Base-by-base conservation (phyloP, 1,140 invertebrate genomes). In the Danaus plexippus region DNA sequence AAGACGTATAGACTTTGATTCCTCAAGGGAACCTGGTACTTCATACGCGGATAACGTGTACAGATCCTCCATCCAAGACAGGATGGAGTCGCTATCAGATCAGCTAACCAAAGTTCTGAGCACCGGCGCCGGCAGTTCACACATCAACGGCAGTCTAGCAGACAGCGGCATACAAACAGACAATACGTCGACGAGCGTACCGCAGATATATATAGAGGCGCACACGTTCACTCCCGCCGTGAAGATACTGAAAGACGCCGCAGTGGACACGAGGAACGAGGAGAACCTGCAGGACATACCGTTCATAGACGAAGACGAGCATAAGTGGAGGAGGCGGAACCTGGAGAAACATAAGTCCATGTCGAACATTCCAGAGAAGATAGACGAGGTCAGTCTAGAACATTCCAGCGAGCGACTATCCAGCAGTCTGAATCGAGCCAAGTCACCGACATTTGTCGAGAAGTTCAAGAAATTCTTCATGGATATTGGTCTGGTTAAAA, bases 91-190 rank as follows among this genome's bases (percentile, higher is more conserved):
- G 0, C 52, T 86, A 9, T 83, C 83, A 0, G 78, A 83, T 41
- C 83, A 86, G 48, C 47, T 86, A 12, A 83, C 80, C 2, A 86
- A 86, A 65, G 83, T 86, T 0, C 43, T 86, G 0, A 82, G 78
- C 40, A 79, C 77, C 0, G 83, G 83, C 2, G 76, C 81, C 0
- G 83, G 81, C 2, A 85, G 81, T 57, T 75, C 81, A 0, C 83
- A 87, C 51, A 87, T 87, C 11, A 87, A 85, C 50, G 83, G 83
- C 1, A 86, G 83, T 57, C 52, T 86, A 13, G 83, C 83, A 1
- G 83, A 86, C 45, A 85, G 81, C 47, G 83, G 83, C 9, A 86
- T 86, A 57, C 83, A 86, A 54, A 86, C 83, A 8, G 83, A 86
- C 60, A 86, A 86, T 11, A 81, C 79, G 0, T 83, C 80, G 44